phyloP scores from a whole-genome alignment of 2,888 invertebrate genomes.

The Philopedon plagiatum region DNA sequence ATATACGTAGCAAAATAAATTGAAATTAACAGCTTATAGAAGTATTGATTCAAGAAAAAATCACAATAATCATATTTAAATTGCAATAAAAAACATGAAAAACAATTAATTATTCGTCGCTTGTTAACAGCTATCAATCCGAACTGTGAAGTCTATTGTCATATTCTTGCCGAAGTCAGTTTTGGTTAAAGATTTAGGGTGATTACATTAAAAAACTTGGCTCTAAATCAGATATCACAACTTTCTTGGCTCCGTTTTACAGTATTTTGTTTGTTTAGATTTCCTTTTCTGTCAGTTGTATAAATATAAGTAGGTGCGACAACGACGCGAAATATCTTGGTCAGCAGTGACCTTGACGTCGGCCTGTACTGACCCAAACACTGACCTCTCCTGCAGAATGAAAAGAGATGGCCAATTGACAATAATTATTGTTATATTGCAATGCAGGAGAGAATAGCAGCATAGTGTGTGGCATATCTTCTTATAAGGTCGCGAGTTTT shows the following conservation, averaged over 20 bases:
- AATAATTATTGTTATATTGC: constrained; percentile 43
- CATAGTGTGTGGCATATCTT: not conserved
- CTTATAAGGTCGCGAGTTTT: not conserved
- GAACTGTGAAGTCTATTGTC: constrained; percentile 16
- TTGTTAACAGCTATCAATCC: constrained; percentile 12
- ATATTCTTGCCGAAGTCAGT: constrained; percentile 20
- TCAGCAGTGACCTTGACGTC: constrained; percentile 64
- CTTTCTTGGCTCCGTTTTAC: no score
- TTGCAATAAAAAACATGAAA: constrained; percentile 11
- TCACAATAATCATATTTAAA: not conserved
- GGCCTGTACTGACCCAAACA: constrained; percentile 67
- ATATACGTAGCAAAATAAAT: not conserved
- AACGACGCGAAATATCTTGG: constrained; percentile 55
- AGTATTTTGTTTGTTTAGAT: no score
- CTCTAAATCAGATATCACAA: no score
- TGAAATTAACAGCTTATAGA: not conserved
- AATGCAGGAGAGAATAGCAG: constrained; percentile 21
- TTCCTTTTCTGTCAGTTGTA: not conserved
- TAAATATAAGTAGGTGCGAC: not conserved
- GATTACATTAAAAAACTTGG: no score
- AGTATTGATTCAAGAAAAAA: not conserved
- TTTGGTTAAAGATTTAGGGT: no score
- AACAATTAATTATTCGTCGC: not conserved
- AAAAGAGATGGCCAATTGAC: constrained; percentile 39
- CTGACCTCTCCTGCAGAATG: constrained; percentile 62